Evolutionary conservation across 2,888 invertebrate genomes (phyloP), one percentile per base, ranked within the genome.

Genomic region (Trissolcus brochymenae): DNA sequence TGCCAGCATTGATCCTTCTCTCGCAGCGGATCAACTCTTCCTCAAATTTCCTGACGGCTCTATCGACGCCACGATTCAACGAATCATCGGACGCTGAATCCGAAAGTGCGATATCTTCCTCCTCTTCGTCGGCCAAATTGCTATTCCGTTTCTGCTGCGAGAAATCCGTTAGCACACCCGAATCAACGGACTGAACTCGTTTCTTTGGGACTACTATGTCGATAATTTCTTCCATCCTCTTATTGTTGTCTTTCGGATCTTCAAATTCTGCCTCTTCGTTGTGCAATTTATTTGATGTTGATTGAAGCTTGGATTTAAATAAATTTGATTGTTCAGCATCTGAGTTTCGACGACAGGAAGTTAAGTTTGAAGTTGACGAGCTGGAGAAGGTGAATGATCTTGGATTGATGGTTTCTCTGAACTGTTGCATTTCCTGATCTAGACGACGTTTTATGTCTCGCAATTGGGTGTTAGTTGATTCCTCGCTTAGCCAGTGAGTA

Each of bases 11-110:
- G 57, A 79, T 80, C 60, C 67, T 74, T 43, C 73, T 79, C 65
- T 80, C 80, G 56, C 72, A 80, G 16, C 70, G 73, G 74, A 75
- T 78, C 57, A 79, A 79, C 66, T 80, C 75, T 62, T 80, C 79
- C 9, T 78, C 76, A 51, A 79, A 78, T 73, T 71, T 75, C 13
- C 41, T 75, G 29, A 87, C 84, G 11, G 80, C 86, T 25, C 76
- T 67, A 55, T 87, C 86, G 13, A 87, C 80, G 46, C 80, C 68
- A 9, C 78, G 79, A 54, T 79, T 79, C 19, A 85, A 66, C 21
- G 81, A 81, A 14, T 82, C 83, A 53, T 83, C 82, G 43, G 85
- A 82, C 53, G 76, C 79, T 11, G 60, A 62, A 61, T 73, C 73
- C 46, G 65, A 71, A 29, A 51, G 53, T 3, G 16, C 49, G 9